Base-by-base conservation (phyloP, 2,888 invertebrate species). In the Bombylius discolor region DNA sequence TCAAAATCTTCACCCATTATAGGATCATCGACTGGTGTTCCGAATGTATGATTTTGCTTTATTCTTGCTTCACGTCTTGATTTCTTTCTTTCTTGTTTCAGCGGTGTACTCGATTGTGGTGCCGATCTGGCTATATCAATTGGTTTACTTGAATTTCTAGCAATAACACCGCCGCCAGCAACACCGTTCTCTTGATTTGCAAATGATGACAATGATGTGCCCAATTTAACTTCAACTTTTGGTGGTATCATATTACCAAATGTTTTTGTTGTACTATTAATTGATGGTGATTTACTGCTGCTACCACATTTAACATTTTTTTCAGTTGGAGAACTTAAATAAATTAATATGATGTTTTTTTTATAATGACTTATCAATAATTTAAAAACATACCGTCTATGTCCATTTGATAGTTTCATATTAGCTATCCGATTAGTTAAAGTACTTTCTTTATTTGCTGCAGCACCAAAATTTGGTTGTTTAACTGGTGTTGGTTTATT, bases 1-100 rank as follows among this genome's bases (percentile, higher is more conserved):
- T 95, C 94, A 77, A 95, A 95, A 66, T 95, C 94, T 68, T 85
- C 70, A 50, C 69, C 66, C 56, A 72, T 62, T 4, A 67, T 59
- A 1, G 72, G 70, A 64, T 74, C 74, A 58, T 74, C 74, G 4
- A 71, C 65, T 4, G 73, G 71, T 23, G 69, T 68, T 32, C 70
- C 69, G 62, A 74, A 74, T 1, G 74, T 72, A 49, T 65, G 66
- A 59, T 66, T 70, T 49, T 70, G 66, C 23, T 68, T 67, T 39
- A 68, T 62, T 57, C 68, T 68, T 32, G 65, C 68, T 49, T 72
- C 70, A 0, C 70, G 64, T 8, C 70, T 67, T 49, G 69, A 61
- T 23, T 69, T 67, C 53, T 68, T 70, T 12, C 64, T 64, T 53
- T 61, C 60, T 56, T 61, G 59, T 49, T 64, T 64, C 12, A 61